Conservation (phyloP, 2,888 invertebrate genomes). For the Cephus runcator region DNA sequence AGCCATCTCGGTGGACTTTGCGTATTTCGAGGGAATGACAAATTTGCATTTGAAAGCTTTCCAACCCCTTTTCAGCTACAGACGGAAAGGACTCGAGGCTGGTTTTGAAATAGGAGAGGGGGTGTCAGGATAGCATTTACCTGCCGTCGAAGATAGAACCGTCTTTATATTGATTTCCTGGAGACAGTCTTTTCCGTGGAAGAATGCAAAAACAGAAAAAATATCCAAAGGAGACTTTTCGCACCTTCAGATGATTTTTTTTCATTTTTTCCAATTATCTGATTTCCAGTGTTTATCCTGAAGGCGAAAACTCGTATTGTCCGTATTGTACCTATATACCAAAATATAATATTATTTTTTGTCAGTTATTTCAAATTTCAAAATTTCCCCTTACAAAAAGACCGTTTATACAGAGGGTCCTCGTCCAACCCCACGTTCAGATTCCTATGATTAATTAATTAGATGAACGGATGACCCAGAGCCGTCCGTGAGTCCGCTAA, state of each 20-base stretch:
- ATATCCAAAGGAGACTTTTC: background rate
- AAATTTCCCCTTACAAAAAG: background rate
- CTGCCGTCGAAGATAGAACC: slow-evolving; percentile 45
- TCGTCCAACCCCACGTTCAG: background rate
- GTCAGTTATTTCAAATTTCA: background rate
- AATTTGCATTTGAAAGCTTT: slow-evolving; percentile 59
- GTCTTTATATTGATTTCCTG: slow-evolving; percentile 44
- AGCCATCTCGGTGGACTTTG: slow-evolving; percentile 26
- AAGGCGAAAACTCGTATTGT: background rate
- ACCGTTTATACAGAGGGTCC: background rate
- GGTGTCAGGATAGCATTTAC: slow-evolving; percentile 41
- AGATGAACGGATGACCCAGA: slow-evolving; percentile 1
- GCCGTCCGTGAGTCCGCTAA: slow-evolving; percentile 8
- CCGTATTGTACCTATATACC: background rate
- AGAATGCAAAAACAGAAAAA: background rate
- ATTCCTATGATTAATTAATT: slow-evolving; percentile 19
- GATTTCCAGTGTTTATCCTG: background rate
- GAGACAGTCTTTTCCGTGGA: background rate
- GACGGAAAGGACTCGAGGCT: slow-evolving; percentile 30
- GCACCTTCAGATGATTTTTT: background rate
- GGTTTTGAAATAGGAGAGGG: slow-evolving; percentile 19
- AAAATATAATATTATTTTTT: background rate
- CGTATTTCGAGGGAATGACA: slow-evolving; percentile 27
- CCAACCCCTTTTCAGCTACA: slow-evolving; percentile 20
- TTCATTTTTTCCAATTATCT: background rate